A percentile compares a stretch with the other conserved stretches of the same genome.
These are phyloP conservation scores for Daktulosphaira vitifoliae DNA, from an alignment of 1,140 invertebrate genomes.

Conservation along the genomic window DNA sequence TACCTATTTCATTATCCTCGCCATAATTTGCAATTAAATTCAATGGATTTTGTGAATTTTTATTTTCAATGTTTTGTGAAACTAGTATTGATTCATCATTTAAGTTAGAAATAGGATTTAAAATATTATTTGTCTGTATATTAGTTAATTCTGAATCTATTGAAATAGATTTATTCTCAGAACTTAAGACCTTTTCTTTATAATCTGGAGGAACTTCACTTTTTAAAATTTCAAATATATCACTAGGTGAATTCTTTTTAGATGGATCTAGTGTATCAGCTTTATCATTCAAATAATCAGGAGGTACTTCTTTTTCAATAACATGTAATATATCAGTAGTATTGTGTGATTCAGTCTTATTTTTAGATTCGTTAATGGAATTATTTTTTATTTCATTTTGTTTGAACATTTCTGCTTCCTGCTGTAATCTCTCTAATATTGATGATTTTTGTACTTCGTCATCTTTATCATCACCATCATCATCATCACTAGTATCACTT, in stretches of 20 bases:
- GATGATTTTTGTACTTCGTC: conserved; percentile 5
- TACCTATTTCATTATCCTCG: conserved; percentile 13
- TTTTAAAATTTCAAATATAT: conserved; percentile 23
- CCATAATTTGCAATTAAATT: conserved; percentile 16
- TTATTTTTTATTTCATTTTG: not conserved
- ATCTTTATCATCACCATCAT: conserved; percentile 9
- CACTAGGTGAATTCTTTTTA: not conserved
- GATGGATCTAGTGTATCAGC: not conserved
- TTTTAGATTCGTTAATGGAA: not conserved
- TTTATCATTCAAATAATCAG: conserved; percentile 13
- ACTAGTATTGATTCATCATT: not conserved
- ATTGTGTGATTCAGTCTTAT: not conserved
- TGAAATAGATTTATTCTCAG: not conserved
- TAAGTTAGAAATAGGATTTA: not conserved
- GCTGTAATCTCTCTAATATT: conserved; percentile 19
- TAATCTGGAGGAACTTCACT: conserved; percentile 24
- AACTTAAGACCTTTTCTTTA: not conserved
- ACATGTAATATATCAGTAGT: conserved; percentile 17
- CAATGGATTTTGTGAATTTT: not conserved
- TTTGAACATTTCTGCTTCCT: conserved; percentile 29
- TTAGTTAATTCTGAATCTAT: not conserved
- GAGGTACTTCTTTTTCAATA: conserved; percentile 20
- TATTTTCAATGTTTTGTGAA: no score
- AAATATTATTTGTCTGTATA: not conserved
- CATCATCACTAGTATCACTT: conserved; percentile 27